These are phyloP conservation scores for Euphonia xanthogaster DNA, from an alignment of 2,797 vertebrate species.

Conservation along the genomic window DNA sequence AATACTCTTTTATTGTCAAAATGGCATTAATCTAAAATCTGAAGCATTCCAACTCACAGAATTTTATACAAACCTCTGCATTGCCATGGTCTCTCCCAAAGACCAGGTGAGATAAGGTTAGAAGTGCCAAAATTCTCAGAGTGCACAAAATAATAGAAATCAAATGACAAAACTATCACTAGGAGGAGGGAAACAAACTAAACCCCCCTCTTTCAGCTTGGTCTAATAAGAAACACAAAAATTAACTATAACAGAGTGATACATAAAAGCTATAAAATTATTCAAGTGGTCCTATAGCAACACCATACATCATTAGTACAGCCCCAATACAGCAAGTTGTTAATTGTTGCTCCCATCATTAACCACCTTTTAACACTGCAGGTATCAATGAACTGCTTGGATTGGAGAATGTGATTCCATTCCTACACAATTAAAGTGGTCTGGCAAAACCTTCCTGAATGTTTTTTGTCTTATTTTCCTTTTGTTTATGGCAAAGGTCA, in stretches of 20 bases:
- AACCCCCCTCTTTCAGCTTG: background rate
- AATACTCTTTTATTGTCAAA: background rate
- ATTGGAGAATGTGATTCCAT: background rate
- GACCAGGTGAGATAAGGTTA: background rate
- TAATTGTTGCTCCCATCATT: background rate
- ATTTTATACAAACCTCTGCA: background rate
- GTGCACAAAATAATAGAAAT: background rate
- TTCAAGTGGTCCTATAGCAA: background rate
- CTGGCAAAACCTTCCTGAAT: background rate
- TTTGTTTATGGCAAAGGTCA: background rate
- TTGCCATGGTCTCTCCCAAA: background rate
- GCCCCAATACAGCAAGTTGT: accelerated
- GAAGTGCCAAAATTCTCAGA: background rate
- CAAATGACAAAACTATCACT: background rate
- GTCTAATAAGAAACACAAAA: background rate
- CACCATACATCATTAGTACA: background rate
- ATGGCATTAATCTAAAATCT: background rate
- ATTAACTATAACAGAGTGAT: background rate
- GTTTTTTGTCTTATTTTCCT: background rate
- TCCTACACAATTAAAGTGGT: background rate
- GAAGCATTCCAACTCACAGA: background rate
- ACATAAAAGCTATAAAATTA: background rate
- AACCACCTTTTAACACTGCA: background rate
- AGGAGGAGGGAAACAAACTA: background rate
- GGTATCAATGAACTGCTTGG: background rate